A percentile compares a stretch with the other conserved stretches of the same genome.
These are phyloP conservation scores for Menidia menidia DNA, from an alignment of 2,797 vertebrate species.

Conservation along the genomic window DNA sequence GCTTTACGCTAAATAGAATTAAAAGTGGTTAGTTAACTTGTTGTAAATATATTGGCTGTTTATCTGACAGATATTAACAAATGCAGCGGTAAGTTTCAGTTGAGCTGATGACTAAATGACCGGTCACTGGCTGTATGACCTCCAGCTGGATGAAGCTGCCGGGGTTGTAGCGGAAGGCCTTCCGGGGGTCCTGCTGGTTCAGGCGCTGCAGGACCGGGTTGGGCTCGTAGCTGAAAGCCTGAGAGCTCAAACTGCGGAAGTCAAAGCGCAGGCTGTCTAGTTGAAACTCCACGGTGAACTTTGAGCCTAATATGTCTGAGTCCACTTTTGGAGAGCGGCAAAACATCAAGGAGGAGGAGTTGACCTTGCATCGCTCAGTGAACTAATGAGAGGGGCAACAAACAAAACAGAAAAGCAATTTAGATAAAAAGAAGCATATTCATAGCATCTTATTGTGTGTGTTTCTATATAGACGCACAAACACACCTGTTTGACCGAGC, in stretches of 20 bases:
- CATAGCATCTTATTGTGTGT: background rate
- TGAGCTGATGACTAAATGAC: background rate
- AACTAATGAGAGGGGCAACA: conserved; percentile 78
- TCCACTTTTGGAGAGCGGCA: conserved; percentile 91
- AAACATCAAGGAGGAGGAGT: conserved; percentile 89
- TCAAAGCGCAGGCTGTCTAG: conserved; percentile 93
- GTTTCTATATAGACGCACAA: background rate
- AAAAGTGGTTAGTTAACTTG: too few species aligned
- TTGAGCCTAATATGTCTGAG: conserved; percentile 68
- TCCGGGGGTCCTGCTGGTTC: conserved; percentile 87
- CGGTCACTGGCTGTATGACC: conserved; percentile 75
- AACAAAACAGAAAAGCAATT: background rate
- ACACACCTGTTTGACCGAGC: conserved; percentile 81
- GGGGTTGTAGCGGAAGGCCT: conserved; percentile 93
- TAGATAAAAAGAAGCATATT: background rate
- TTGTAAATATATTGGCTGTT: too few species aligned
- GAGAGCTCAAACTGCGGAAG: conserved; percentile 85
- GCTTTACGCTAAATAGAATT: too few species aligned
- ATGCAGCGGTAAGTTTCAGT: too few species aligned
- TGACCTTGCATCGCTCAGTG: conserved; percentile 87
- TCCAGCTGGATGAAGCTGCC: conserved; percentile 97
- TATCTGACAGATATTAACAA: too few species aligned
- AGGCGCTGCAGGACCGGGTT: conserved; percentile 88
- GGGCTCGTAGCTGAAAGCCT: conserved; percentile 89
- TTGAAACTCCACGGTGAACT: conserved; percentile 89